Conservation (phyloP, 2,888 invertebrate species). For the Sarcophaga rosellei region DNA sequence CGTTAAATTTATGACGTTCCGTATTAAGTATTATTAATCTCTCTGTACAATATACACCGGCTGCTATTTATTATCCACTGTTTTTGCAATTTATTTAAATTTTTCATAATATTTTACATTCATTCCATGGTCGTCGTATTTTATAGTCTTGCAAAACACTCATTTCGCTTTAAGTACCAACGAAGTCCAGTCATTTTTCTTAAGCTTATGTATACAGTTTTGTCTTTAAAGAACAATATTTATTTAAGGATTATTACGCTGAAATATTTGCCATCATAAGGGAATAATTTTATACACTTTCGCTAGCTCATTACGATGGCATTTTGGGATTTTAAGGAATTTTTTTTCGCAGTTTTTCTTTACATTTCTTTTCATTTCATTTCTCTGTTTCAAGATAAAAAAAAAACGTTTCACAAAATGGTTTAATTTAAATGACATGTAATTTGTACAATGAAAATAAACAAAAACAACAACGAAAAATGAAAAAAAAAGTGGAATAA, state of each 20-base stretch:
- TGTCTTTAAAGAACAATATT: neutral
- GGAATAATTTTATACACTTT: conserved; percentile 17
- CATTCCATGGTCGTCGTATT: neutral
- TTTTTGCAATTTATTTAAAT: conserved; percentile 16
- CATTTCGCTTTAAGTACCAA: neutral
- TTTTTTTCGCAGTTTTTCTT: neutral
- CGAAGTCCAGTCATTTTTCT: neutral
- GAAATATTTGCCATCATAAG: conserved; percentile 11
- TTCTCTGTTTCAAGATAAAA: neutral
- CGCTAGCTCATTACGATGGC: neutral
- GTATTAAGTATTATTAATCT: neutral
- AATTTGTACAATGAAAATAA: conserved; percentile 24
- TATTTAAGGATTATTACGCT: neutral
- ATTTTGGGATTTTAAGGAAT: neutral
- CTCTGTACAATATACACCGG: neutral
- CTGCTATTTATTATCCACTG: neutral
- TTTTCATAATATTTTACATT: conserved; percentile 4
- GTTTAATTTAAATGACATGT: conserved; percentile 46
- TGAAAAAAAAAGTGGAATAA: neutral
- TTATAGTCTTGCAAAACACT: neutral
- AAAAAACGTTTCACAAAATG: neutral
- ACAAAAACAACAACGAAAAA: neutral
- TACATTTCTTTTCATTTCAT: neutral
- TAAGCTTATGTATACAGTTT: neutral
- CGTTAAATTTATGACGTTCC: neutral